phyloP scores from a whole-genome alignment of 1,140 invertebrate species.

The Sarcophaga bullata region DNA sequence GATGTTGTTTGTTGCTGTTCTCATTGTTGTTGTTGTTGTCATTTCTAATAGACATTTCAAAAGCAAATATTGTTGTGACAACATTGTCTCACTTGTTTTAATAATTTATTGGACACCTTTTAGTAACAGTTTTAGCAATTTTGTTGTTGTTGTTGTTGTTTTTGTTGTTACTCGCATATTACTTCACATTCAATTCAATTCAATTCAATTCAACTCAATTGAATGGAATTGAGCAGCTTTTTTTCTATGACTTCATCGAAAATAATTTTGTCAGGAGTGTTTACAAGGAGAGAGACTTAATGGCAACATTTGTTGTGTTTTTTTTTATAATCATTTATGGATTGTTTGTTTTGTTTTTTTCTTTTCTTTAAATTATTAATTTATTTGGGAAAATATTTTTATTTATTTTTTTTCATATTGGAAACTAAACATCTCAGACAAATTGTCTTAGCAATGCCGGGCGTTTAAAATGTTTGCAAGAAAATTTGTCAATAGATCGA shows the following conservation, averaged over 20 bases:
- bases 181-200: no score
- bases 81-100: conserved; percentile 36
- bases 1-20: not conserved
- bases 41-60: conserved; percentile 17
- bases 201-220: no score
- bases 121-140: not conserved
- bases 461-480: not conserved
- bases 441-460: no score
- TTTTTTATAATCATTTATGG: no score
- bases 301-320: not conserved
- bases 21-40: not conserved
- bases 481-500: not conserved
- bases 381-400: no score
- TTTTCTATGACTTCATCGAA: not conserved
- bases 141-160: not conserved
- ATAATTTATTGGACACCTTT: conserved; percentile 34
- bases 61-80: conserved; percentile 34
- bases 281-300: conserved; percentile 10
- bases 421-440: no score
- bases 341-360: no score
- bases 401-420: no score
- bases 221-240: no score
- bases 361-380: no score
- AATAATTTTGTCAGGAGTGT: not conserved
- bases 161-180: not conserved